Evolutionary conservation across 2,888 invertebrate genomes (phyloP), one percentile per base, ranked within the genome.

Genomic region (Theodoxus fluviatilis): DNA sequence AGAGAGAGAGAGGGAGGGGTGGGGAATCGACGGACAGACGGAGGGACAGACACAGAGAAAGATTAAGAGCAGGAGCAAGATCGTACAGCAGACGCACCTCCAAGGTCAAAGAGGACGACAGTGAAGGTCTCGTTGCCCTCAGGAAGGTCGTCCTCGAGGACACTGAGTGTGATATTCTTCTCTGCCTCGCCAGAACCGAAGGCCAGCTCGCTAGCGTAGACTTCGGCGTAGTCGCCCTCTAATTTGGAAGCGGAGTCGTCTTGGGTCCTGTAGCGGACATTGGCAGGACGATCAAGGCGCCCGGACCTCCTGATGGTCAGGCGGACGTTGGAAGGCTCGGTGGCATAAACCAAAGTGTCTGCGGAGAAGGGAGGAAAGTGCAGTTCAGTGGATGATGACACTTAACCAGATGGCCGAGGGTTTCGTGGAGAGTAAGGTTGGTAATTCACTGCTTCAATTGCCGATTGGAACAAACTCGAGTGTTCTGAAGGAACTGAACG

Each of bases 121-220:
- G 71, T 78, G 71, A 86, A 85, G 0, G 75, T 77, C 74, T 86
- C 86, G 69, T 81, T 78, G 6, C 82, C 81, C 68, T 86, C 86
- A 3, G 86, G 80, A 0, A 74, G 25, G 33, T 68, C 68, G 73
- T 86, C 86, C 74, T 85, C 81, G 49, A 81, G 71, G 4, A 81
- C 76, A 7, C 63, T 69, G 6, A 86, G 75, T n/a, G 65, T 69
- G 7, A 86, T 68, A 0, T 67, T 70, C 61, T 78, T 79, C 68
- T 78, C 76, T n/a, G 70, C 71, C 70, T 83, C 80, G 7, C 83
- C 84, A 7, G 74, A 52, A 7, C 68, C 74, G 73, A 86, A 86
- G n/a, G 71, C 68, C 6, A 86, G 69, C 35, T 76, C 71, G 18
- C 74, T 74, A 28, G 70, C 61, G 15, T 65, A 59, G 6, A 83